A percentile compares a stretch with the other conserved stretches of the same genome.
Conservation (phyloP, 53 echinoderm and acorn worm species). For the Echinarachnius parma region DNA sequence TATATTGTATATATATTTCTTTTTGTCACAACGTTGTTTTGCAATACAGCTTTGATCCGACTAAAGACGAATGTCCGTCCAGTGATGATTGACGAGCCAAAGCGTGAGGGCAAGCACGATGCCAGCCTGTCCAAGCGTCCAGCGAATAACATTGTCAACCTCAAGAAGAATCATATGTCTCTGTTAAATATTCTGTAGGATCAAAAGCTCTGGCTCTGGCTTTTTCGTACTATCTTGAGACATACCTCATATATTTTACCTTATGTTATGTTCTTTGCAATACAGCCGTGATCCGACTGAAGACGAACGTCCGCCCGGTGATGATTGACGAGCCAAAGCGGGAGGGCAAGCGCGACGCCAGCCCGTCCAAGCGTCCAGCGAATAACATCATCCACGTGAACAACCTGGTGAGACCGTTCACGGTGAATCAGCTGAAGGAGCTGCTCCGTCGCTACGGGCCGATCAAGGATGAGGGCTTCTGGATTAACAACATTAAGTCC, state of each 20-base stretch:
- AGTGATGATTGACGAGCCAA: conserved; percentile 88
- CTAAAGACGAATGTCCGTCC: conserved; percentile 56
- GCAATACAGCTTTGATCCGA: no score
- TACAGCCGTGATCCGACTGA: conserved; percentile 15
- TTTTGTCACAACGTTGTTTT: no score
- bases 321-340: conserved; percentile 93
- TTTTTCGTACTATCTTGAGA: no score
- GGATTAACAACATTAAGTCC: conserved; percentile 98
- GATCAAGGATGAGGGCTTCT: conserved; percentile 78
- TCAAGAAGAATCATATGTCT: no score
- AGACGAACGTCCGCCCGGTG: conserved; percentile 61
- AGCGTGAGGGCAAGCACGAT: conserved; percentile 33
- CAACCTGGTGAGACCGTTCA: conserved; percentile 91
- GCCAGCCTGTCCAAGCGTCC: conserved; percentile 58
- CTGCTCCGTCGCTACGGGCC: conserved; percentile 78
- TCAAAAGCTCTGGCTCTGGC: no score
- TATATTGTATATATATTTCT: no score
- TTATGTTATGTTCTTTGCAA: no score
- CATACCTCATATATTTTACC: no score
- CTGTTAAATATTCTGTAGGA: no score
- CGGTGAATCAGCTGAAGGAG: conserved; percentile 81
- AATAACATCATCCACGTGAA: conserved; percentile 70
- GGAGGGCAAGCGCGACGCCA: conserved; percentile 7
- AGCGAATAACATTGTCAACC: conserved; percentile 60
- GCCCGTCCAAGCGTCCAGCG: conserved; percentile 58